Base-by-base conservation (phyloP, 2,113 vertebrate species). In the Bujurquina vittata region DNA sequence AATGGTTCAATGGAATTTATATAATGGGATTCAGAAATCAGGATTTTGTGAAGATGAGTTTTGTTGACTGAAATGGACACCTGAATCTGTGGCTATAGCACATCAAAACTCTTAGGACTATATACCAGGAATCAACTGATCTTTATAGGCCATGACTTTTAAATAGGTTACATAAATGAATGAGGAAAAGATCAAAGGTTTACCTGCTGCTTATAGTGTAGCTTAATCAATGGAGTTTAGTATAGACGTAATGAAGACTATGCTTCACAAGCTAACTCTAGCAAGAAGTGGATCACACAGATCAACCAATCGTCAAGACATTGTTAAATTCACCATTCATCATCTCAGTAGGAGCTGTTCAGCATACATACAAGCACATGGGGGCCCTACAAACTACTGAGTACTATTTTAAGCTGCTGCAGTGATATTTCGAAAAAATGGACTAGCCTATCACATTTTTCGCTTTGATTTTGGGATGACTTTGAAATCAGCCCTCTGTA, bases 41-140 rank as follows among this genome's bases (percentile, higher is more conserved):
- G 77, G 31, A 79, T 55, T 72, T 56, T 58, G 22, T 54, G 43
- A 33, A 15, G 14, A 74, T 35, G 60, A 75, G 75, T 69, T 8
- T 75, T 69, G 59, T 17, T 81, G 17, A 43, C 14, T 58, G 72
- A 52, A 76, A 77, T 83, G 33, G 40, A 69, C 74, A 61, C 76
- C 49, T 75, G 57, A 54, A 61, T 77, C 9, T 75, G 52, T 73
- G 22, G 15, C 43, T 59, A 60, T 46, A 31, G 55, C 26, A 62
- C 58, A 69, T 22, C 52, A 2, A 33, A n/a, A 22, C 14, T 43
- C 35, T 20, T 23, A 52, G 54, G 4, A 82, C 26, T 46, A 5
- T 22, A 40, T 26, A 31, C 22, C 22, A 10, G 40, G 7, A 15
- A 52, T 9, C 26, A 2, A 67, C 8, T 59, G 23, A 60, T 61